Conservation (phyloP, 2,113 vertebrate genomes). For the Larimichthys polyactis region DNA sequence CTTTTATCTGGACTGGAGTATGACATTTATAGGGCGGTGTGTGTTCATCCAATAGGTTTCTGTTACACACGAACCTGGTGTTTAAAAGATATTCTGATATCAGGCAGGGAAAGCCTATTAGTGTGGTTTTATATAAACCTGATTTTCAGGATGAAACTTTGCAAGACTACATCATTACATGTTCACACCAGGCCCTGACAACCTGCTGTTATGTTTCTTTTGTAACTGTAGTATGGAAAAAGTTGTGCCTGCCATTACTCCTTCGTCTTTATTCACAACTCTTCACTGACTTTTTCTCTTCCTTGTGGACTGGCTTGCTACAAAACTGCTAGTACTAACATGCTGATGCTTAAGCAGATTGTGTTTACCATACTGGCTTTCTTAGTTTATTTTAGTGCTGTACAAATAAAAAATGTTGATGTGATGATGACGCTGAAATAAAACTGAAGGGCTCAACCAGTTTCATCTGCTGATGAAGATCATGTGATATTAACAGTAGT, state of each 20-base stretch:
- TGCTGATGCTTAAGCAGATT: neutral
- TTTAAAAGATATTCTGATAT: neutral
- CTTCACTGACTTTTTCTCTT: neutral
- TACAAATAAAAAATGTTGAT: too few species aligned
- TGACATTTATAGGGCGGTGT: constrained; percentile 17
- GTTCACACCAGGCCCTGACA: neutral
- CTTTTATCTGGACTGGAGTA: neutral
- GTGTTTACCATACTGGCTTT: too few species aligned
- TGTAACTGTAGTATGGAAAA: neutral
- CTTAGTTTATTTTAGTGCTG: too few species aligned
- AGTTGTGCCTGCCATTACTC: neutral
- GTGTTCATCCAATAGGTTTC: neutral
- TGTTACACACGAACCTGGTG: neutral
- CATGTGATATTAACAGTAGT: neutral
- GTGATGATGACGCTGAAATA: too few species aligned
- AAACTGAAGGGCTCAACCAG: neutral
- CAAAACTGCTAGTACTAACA: neutral
- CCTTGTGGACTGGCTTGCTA: neutral
- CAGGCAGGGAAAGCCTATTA: neutral
- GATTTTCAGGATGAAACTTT: neutral
- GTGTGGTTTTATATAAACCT: neutral
- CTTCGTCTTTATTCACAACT: neutral
- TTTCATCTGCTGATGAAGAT: neutral
- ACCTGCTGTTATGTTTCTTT: neutral
- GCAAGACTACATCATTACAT: neutral